Conservation (phyloP, 2,113 vertebrate genomes). For the Butastur rufipennis region DNA sequence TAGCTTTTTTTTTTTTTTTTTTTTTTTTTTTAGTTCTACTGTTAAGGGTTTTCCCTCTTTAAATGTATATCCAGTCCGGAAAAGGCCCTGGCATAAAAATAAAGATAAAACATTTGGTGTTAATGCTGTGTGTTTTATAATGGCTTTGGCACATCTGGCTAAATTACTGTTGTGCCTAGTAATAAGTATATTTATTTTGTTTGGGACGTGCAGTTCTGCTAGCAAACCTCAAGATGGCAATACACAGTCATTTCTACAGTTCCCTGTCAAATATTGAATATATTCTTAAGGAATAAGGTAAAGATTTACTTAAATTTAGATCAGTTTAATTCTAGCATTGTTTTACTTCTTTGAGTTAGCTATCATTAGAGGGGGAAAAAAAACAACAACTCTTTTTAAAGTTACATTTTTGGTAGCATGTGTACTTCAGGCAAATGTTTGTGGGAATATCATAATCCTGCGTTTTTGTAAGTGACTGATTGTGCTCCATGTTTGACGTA, state of each 20-base stretch:
- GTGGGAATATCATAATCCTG: neutral
- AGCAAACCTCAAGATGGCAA: conserved; percentile 54
- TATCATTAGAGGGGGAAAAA: neutral
- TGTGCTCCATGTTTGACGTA: neutral
- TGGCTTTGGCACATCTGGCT: neutral
- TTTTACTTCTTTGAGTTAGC: neutral
- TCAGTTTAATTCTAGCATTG: neutral
- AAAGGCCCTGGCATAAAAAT: neutral
- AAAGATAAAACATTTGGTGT: neutral
- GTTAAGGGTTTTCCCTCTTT: neutral
- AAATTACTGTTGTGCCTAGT: neutral
- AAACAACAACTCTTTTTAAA: neutral
- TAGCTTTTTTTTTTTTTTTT: neutral
- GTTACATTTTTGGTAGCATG: neutral
- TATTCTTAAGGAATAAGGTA: neutral
- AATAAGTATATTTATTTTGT: neutral
- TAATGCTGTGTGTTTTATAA: neutral
- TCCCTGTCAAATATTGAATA: rapidly evolving
- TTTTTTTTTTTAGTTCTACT: neutral
- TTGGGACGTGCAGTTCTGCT: neutral
- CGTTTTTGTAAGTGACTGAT: neutral
- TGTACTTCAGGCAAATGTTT: neutral
- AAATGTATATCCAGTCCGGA: neutral
- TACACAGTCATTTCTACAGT: neutral
- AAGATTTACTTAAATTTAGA: neutral